Evolutionary conservation across 37 sponge, comb jelly and placozoan species (phyloP).

Genomic region (Ianthella basta): DNA sequence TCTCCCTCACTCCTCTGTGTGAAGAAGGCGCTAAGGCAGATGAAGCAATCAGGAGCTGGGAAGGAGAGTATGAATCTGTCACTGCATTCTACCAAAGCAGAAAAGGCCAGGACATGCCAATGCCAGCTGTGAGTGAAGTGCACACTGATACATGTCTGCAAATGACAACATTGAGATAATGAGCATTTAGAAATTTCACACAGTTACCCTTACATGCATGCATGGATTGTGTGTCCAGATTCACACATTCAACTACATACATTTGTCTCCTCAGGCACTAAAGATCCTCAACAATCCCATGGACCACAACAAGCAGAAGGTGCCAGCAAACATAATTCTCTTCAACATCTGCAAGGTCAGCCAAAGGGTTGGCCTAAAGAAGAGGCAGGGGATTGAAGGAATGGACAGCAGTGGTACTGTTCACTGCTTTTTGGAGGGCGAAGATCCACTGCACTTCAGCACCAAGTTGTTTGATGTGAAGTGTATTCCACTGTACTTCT

Average conservation of each 20-base stretch:
- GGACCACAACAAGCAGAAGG: constrained; percentile 12
- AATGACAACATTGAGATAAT: no score
- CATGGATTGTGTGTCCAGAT: neutral
- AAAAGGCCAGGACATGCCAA: no score
- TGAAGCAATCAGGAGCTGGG: no score
- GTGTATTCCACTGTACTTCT: neutral
- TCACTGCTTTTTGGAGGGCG: neutral
- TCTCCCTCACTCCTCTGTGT: no score
- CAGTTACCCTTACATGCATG: neutral
- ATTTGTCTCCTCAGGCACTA: neutral
- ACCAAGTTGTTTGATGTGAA: neutral
- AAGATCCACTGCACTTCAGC: neutral
- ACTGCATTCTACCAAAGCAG: no score
- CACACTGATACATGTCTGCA: no score
- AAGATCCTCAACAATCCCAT: neutral
- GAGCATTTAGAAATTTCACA: no score
- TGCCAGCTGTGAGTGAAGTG: no score
- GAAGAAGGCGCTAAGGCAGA: no score
- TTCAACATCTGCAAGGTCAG: neutral
- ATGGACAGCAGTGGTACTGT: neutral
- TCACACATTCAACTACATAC: neutral
- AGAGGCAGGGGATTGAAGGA: constrained; percentile 4
- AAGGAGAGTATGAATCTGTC: no score
- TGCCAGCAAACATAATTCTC: neutral
- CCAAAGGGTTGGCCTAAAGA: neutral